Conservation (phyloP, 2,888 invertebrate genomes). For the Aspidiotus rigidus region DNA sequence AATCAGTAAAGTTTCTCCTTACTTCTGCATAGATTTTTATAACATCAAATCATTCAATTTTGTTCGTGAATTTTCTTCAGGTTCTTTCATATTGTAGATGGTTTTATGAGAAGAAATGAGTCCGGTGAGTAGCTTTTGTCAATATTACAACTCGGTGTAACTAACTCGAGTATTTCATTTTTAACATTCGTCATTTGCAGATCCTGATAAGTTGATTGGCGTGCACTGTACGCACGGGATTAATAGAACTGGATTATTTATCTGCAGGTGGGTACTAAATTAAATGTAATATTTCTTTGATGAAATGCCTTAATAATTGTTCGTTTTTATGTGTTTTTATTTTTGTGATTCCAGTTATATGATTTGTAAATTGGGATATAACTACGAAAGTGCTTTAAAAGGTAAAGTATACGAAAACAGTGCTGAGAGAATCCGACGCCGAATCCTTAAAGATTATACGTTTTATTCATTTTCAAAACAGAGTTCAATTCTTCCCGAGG, state of each 20-base stretch:
- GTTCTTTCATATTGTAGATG: neutral
- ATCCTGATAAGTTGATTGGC: conserved; percentile 13
- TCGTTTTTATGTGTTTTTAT: neutral
- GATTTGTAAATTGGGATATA: conserved; percentile 26
- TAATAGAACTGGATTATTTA: conserved; percentile 22
- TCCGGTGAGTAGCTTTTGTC: neutral
- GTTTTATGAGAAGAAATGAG: neutral
- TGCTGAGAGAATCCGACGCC: neutral
- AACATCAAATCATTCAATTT: neutral
- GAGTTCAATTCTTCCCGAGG: neutral
- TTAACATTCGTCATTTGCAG: conserved; percentile 6
- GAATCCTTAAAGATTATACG: neutral
- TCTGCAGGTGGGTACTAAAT: conserved; percentile 18
- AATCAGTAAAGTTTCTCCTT: no score
- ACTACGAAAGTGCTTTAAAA: conserved; percentile 9
- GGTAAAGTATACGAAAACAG: conserved; percentile 3
- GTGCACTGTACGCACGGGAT: conserved; percentile 27
- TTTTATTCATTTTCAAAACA: neutral
- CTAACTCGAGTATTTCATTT: neutral
- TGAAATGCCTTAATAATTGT: neutral
- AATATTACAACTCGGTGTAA: neutral
- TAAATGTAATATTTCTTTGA: neutral
- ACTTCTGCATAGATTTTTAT: no score
- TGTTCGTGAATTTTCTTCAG: neutral
- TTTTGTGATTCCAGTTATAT: conserved; percentile 22